These are phyloP conservation scores for Armadillidium nasatum DNA, from an alignment of 1,140 invertebrate species.

Conservation along the genomic window DNA sequence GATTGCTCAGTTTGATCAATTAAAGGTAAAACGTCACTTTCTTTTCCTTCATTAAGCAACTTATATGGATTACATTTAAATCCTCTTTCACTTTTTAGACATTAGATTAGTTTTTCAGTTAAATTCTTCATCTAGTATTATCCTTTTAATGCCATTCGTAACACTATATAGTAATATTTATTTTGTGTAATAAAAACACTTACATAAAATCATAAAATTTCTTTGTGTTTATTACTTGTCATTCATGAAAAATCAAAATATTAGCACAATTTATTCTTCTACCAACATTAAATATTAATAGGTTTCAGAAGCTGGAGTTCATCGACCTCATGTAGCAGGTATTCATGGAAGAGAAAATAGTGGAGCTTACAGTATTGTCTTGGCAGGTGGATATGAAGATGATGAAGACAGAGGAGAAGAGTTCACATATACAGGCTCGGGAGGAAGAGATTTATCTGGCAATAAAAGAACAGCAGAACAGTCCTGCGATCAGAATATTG, in stretches of 20 bases:
- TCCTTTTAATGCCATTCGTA: too few species aligned
- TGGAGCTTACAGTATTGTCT: slow-evolving; percentile 76
- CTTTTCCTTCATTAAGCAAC: too few species aligned
- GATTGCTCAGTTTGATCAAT: too few species aligned
- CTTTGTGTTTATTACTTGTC: slow-evolving; percentile 49
- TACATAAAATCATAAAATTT: neutral
- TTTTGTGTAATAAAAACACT: too few species aligned
- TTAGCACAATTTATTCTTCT: too few species aligned
- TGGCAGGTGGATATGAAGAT: slow-evolving; percentile 82
- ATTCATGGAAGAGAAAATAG: slow-evolving; percentile 75
- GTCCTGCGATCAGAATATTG: slow-evolving; percentile 72
- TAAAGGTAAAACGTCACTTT: too few species aligned
- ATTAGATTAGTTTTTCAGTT: too few species aligned
- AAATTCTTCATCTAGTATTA: neutral
- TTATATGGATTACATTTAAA: too few species aligned
- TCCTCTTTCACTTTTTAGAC: too few species aligned
- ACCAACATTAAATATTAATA: neutral
- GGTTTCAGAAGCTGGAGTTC: slow-evolving; percentile 73
- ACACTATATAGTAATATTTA: too few species aligned
- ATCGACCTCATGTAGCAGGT: slow-evolving; percentile 75
- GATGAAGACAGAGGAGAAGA: slow-evolving; percentile 77
- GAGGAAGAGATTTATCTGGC: slow-evolving; percentile 49
- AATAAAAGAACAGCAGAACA: slow-evolving; percentile 76
- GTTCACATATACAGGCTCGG: slow-evolving; percentile 66
- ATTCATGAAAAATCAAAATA: too few species aligned